Evolutionary conservation across 2,888 invertebrate genomes (phyloP).

Genomic region (Eulithis prunata): DNA sequence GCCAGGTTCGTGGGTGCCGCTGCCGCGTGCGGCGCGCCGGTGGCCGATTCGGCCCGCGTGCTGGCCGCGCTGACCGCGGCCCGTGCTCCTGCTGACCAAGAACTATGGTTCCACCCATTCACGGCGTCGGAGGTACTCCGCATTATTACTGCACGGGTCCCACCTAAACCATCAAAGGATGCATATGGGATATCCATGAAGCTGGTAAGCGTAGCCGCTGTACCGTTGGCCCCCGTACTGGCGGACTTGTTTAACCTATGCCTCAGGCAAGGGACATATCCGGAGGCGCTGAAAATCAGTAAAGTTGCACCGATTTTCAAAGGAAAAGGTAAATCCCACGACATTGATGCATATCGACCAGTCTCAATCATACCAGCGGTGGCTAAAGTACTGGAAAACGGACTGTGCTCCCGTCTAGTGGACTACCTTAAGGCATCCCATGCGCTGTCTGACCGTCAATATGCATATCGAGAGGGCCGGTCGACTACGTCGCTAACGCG

Average conservation of each 20-base stretch:
- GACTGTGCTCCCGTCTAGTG: not conserved
- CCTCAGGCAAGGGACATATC: not conserved
- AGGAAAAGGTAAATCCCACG: not conserved
- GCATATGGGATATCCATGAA: slow-evolving; percentile 1
- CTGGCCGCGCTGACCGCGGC: not conserved
- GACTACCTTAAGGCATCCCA: not conserved
- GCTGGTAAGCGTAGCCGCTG: not conserved
- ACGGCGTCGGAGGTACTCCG: not conserved
- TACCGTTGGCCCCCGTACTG: not conserved
- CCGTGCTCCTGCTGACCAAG: too few relatives aligned
- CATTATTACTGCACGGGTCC: not conserved
- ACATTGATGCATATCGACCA: not conserved
- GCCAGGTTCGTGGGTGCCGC: not conserved
- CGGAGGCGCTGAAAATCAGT: not conserved
- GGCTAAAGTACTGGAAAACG: not conserved
- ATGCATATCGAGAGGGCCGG: not conserved
- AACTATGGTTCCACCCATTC: not conserved
- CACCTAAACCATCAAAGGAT: slow-evolving; percentile 1
- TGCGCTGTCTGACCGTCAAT: not conserved
- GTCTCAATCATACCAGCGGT: not conserved
- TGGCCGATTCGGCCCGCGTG: not conserved
- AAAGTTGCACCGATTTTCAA: not conserved
- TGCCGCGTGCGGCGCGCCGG: not conserved
- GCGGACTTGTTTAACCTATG: not conserved
- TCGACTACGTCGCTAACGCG: not conserved